A percentile compares a stretch with the other conserved stretches of the same genome.
These are phyloP conservation scores for Astyanax mexicanus DNA, from an alignment of 2,797 vertebrate species.

Conservation along the genomic window DNA sequence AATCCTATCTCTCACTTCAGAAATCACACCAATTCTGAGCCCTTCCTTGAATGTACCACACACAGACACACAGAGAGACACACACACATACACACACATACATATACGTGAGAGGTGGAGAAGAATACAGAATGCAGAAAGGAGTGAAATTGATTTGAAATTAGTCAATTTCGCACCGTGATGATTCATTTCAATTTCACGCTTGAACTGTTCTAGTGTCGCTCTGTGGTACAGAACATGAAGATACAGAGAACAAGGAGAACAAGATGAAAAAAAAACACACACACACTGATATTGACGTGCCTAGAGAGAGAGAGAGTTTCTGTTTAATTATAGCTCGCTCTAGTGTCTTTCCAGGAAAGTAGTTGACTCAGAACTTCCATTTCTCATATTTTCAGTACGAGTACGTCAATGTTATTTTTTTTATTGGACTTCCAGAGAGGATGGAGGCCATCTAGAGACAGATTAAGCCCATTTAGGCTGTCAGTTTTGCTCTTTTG, in stretches of 20 bases:
- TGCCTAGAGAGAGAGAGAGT: neutral
- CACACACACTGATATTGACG: neutral
- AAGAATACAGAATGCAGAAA: conserved; percentile 5
- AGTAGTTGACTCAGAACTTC: neutral
- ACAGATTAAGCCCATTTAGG: no score
- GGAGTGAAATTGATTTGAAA: neutral
- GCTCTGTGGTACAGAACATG: neutral
- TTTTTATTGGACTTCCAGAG: no score
- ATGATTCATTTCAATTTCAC: conserved; percentile 12
- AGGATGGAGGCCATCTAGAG: no score
- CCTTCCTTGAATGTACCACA: neutral
- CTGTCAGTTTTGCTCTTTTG: no score
- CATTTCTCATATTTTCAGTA: no score
- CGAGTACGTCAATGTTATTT: no score
- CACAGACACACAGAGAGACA: neutral
- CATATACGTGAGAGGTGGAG: neutral
- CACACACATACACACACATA: neutral
- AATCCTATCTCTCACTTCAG: conserved; percentile 3
- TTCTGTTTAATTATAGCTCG: neutral
- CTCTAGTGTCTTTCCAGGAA: neutral
- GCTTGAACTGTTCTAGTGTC: neutral
- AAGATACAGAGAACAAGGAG: neutral
- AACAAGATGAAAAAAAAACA: neutral
- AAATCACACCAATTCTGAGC: neutral
- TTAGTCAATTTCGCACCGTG: neutral